phyloP scores from a whole-genome alignment of 2,888 invertebrate species.

The Perizoma flavofasciatum region DNA sequence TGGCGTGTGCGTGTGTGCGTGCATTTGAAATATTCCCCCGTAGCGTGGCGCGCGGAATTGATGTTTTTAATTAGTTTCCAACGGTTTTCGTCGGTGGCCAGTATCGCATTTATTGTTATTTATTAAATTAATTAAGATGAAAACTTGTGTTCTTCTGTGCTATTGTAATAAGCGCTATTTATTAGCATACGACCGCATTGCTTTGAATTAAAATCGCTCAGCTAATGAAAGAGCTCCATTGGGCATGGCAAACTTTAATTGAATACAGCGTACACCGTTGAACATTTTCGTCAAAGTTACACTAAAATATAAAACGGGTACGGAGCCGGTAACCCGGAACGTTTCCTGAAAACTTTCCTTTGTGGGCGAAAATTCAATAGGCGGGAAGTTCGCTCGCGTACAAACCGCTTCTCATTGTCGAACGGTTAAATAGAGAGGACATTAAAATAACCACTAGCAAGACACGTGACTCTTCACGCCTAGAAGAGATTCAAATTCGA shows the following conservation, averaged over 20 bases:
- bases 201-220: slow-evolving; percentile 26
- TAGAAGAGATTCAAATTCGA: slow-evolving; percentile 38
- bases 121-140: slow-evolving; percentile 54
- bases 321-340: slow-evolving; percentile 66
- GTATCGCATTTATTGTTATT: slow-evolving; percentile 67
- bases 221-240: slow-evolving; percentile 32
- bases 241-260: slow-evolving; percentile 56
- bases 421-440: slow-evolving; percentile 54
- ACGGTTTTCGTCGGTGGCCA: slow-evolving; percentile 77
- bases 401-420: slow-evolving; percentile 58
- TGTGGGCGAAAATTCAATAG: slow-evolving; percentile 77
- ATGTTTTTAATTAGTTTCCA: slow-evolving; percentile 83
- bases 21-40: slow-evolving; percentile 79
- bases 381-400: slow-evolving; percentile 64
- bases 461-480: slow-evolving; percentile 38
- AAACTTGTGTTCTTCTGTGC: slow-evolving; percentile 24
- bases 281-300: slow-evolving; percentile 68
- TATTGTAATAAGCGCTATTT: slow-evolving; percentile 32
- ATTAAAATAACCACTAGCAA: slow-evolving; percentile 46
- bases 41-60: slow-evolving; percentile 73
- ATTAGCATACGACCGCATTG: slow-evolving; percentile 29
- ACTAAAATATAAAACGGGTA: slow-evolving; percentile 66
- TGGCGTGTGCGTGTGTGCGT: slow-evolving; percentile 65
- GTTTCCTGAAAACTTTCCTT: slow-evolving; percentile 78
- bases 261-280: slow-evolving; percentile 54